A percentile compares a stretch with the other conserved stretches of the same genome.
Conservation (phyloP, 2,888 invertebrate species). For the Epistrophella euchroma region DNA sequence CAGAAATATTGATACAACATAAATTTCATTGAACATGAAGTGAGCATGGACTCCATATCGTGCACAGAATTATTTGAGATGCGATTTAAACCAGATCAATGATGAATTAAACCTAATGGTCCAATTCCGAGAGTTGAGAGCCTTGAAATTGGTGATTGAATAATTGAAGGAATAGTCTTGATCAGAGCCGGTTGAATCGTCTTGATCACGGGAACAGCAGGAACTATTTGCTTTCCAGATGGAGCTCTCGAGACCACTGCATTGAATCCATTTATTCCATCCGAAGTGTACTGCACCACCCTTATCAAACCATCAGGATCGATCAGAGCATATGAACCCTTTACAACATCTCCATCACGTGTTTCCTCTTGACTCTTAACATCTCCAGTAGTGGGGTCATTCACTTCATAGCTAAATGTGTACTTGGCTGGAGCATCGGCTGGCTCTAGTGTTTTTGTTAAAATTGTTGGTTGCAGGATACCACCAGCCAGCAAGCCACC, state of each 20-base stretch:
- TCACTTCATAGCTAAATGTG: conserved; percentile 77
- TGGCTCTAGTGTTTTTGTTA: conserved; percentile 29
- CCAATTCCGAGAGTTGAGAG: conserved; percentile 1
- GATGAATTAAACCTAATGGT: conserved; percentile 10
- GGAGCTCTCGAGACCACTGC: conserved; percentile 75
- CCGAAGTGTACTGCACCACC: conserved; percentile 77
- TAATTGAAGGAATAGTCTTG: conserved; percentile 10
- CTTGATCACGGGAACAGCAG: conserved; percentile 48
- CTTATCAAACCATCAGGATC: conserved; percentile 77
- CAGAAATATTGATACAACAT: conserved; percentile 12
- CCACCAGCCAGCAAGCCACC: conserved; percentile 34
- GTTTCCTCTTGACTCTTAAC: conserved; percentile 77
- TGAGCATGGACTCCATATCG: background rate
- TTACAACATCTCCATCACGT: conserved; percentile 77
- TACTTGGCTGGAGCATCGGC: conserved; percentile 61
- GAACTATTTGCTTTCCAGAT: conserved; percentile 54
- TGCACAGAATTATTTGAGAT: background rate
- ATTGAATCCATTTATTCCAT: conserved; percentile 77
- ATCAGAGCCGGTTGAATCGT: conserved; percentile 56
- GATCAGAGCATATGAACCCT: conserved; percentile 77
- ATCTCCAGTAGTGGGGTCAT: conserved; percentile 77
- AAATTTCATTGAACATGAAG: background rate
- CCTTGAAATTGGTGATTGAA: conserved; percentile 12
- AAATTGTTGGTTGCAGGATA: conserved; percentile 32
- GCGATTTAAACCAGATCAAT: conserved; percentile 11